Evolutionary conservation across 1,140 invertebrate species (phyloP), one percentile per base, ranked within the genome.

Genomic region (Diorhabda sublineata): DNA sequence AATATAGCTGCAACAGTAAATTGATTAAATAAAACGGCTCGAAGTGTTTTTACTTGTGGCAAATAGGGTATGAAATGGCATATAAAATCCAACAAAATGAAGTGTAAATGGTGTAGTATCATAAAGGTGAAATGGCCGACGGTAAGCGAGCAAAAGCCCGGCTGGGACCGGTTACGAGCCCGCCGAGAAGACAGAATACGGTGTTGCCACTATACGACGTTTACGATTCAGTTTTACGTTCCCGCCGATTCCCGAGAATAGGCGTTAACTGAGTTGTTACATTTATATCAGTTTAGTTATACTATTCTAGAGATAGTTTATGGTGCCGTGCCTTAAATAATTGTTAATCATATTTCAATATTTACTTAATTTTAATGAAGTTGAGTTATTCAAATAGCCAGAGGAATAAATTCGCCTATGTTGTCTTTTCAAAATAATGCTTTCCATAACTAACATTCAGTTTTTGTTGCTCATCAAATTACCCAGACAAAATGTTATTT

Each of bases 81-180:
- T 68, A 77, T 76, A 76, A 77, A 79, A 76, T 73, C 75, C 75
- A 76, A 71, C 71, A 73, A 75, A 77, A 76, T 73, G 75, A 74
- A 73, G 74, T 80, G 77, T 77, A 78, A 80, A 79, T 77, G 74
- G 75, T 76, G 74, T 69, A 64, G 73, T 77, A 74, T 76, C 71
- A 74, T 75, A 76, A 73, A 76, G 71, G 74, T 71, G 75, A 71
- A 75, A 77, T 77, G 77, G 75, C 75, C 75, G 75, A 73, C 70
- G 74, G 67, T 74, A 67, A 75, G 58, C 64, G 72, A 60, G 71
- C 73, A 75, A 76, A 74, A 70, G 65, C 73, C 70, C 64, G 47
- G 66, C 58, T 68, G 75, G 75, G 75, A 76, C 75, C 75, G 71
- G 75, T 76, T 76, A 76, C 68, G 67, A 68, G 70, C 68, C 72